phyloP scores from a whole-genome alignment of 2,797 vertebrate genomes.

The Danionella dracula region DNA sequence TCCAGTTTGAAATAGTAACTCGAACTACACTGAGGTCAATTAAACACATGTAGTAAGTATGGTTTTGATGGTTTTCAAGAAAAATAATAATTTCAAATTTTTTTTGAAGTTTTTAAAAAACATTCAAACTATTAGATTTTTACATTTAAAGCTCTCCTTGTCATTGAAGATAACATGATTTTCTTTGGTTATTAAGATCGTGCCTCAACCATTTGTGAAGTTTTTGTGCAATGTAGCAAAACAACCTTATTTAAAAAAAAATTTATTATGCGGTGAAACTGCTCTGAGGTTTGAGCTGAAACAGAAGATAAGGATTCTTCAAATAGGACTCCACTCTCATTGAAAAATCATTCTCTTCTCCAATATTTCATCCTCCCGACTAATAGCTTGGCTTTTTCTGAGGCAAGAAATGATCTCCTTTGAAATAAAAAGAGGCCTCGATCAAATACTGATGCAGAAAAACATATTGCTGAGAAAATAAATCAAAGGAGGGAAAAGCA shows the following conservation, averaged over 20 bases:
- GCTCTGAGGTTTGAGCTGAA: background rate
- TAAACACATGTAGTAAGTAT: too few species aligned
- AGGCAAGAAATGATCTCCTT: conserved; percentile 33
- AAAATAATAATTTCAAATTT: too few species aligned
- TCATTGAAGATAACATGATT: too few species aligned
- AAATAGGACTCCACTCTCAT: conserved; percentile 45
- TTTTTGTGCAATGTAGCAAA: too few species aligned
- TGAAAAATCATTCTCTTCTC: conserved; percentile 31
- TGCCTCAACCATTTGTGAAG: too few species aligned
- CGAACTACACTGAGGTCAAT: background rate
- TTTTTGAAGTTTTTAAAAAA: too few species aligned
- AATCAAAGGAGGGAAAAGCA: conserved; percentile 16
- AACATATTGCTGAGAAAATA: conserved; percentile 25
- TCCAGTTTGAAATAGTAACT: conserved; percentile 20
- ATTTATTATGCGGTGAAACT: too few species aligned
- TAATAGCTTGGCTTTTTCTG: conserved; percentile 33
- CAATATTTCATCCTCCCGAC: conserved; percentile 38
- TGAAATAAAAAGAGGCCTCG: conserved; percentile 36
- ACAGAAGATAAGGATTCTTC: background rate
- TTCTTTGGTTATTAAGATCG: too few species aligned
- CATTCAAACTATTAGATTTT: too few species aligned
- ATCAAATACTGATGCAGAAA: conserved; percentile 38
- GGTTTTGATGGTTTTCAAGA: too few species aligned
- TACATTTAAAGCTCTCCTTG: too few species aligned
- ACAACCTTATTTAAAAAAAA: too few species aligned